Conservation (phyloP, 2,888 invertebrate genomes). For the Ctena decussata region DNA sequence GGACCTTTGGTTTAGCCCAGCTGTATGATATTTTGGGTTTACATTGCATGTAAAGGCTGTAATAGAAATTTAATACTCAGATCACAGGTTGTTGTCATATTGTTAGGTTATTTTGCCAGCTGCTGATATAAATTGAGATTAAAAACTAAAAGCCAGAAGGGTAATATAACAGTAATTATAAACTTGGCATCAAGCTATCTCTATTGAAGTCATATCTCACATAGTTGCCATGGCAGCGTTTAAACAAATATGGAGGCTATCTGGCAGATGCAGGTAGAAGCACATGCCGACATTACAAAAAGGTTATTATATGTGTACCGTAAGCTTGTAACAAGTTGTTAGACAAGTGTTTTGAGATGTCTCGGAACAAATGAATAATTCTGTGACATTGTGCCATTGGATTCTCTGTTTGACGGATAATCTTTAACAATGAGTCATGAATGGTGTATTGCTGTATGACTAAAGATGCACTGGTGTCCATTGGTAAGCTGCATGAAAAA, state of each 20-base stretch:
- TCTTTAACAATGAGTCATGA: conserved; percentile 1
- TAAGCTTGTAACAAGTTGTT: no score
- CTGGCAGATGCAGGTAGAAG: conserved; percentile 13
- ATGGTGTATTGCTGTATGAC: background rate
- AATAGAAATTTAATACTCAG: no score
- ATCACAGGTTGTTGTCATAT: no score
- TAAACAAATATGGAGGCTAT: conserved; percentile 66
- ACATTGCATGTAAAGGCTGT: no score
- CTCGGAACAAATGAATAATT: no score
- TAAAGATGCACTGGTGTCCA: background rate
- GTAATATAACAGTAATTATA: background rate
- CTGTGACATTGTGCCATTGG: background rate
- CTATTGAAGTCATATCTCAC: conserved; percentile 23
- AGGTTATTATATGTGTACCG: no score
- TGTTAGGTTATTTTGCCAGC: background rate
- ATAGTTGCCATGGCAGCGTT: conserved; percentile 62
- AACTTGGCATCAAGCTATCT: conserved; percentile 25
- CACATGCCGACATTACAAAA: no score
- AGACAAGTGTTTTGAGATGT: no score
- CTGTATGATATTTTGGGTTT: no score
- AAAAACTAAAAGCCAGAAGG: background rate
- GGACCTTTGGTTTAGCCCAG: no score
- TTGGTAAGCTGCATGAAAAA: background rate
- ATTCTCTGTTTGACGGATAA: background rate
- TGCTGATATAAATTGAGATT: background rate